These are phyloP conservation scores for Hypotaenidia philippensis DNA, from an alignment of 2,797 vertebrate genomes.

Conservation along the genomic window DNA sequence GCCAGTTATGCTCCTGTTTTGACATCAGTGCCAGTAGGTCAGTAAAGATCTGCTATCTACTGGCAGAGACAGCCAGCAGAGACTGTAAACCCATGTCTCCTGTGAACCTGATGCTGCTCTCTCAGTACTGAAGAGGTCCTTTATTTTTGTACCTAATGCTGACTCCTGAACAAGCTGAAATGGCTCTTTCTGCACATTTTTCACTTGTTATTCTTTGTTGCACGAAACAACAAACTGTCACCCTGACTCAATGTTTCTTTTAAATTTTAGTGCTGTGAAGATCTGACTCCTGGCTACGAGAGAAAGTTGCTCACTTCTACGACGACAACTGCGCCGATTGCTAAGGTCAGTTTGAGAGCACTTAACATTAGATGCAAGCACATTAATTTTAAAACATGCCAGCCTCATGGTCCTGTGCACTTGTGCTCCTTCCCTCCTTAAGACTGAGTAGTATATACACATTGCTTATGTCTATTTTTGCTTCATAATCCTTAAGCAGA, in stretches of 20 bases:
- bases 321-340: neutral
- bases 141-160: neutral
- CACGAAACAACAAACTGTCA: conserved; percentile 21
- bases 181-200: conserved; percentile 2
- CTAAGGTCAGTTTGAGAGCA: neutral
- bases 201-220: neutral
- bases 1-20: neutral
- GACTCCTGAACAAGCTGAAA: neutral
- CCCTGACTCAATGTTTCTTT: neutral
- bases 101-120: neutral
- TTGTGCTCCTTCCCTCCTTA: neutral
- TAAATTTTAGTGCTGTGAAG: neutral
- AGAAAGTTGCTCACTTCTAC: conserved; percentile 14
- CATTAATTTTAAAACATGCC: neutral
- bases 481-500: neutral
- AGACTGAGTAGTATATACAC: fast-evolving
- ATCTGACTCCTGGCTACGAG: conserved; percentile 5
- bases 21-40: neutral
- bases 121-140: neutral
- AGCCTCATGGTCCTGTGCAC: neutral
- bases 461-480: fast-evolving
- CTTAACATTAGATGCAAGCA: neutral
- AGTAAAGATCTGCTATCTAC: neutral
- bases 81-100: neutral
- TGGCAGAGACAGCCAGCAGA: neutral